Percentiles rank a stretch among this genome's conserved stretches.
Evolutionary conservation across 2,797 vertebrate species (phyloP).

Genomic region (Danio choprae): DNA sequence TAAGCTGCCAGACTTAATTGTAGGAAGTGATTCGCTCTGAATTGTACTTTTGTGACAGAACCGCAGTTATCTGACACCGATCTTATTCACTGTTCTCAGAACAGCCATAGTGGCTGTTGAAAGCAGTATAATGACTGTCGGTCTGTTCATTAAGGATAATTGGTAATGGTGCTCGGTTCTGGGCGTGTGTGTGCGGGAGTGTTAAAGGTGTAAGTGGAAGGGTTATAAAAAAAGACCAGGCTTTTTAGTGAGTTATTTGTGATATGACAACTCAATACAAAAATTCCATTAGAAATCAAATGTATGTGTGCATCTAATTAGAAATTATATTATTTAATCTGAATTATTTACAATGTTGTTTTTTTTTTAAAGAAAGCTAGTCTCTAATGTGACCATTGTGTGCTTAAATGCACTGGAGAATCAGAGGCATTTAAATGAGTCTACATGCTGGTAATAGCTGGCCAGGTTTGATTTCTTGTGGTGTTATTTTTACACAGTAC

Average conservation of each 20-base stretch:
- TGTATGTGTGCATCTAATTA: not conserved
- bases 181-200: slow-evolving; percentile 12
- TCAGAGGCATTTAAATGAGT: not conserved
- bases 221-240: slow-evolving; percentile 36
- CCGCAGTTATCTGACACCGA: slow-evolving; percentile 41
- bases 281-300: not conserved
- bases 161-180: slow-evolving; percentile 31
- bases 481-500: not conserved
- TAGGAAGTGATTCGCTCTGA: slow-evolving; percentile 12
- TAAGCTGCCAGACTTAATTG: slow-evolving; percentile 32
- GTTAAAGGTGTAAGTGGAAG: slow-evolving; percentile 16
- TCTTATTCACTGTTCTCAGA: slow-evolving; percentile 39
- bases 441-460: not conserved
- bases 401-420: not conserved
- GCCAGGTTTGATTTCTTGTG: not conserved
- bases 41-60: slow-evolving; percentile 45
- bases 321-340: not conserved
- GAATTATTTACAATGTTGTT: not conserved
- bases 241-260: slow-evolving; percentile 6
- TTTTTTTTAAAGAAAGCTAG: not conserved
- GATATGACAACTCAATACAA: not conserved
- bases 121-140: slow-evolving; percentile 34
- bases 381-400: not conserved
- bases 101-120: slow-evolving; percentile 2
- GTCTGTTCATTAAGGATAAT: slow-evolving; percentile 41